Percentiles rank a stretch among this genome's conserved stretches.
Conservation (phyloP, 2,888 invertebrate genomes). For the Macaria liturata region DNA sequence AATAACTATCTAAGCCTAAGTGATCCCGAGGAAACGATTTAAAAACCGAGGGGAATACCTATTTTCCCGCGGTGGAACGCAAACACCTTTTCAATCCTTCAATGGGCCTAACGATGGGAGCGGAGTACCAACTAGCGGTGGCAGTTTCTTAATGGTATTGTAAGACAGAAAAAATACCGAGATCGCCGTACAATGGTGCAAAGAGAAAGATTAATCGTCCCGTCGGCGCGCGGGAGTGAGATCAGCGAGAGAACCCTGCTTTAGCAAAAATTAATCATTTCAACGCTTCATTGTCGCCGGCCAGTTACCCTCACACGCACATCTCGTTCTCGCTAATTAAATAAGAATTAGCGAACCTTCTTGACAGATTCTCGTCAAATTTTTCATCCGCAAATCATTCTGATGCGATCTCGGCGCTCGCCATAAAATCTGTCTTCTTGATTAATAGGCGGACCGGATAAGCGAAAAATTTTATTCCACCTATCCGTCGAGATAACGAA, state of each 20-base stretch:
- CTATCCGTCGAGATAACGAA: conserved; percentile 54
- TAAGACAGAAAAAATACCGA: conserved; percentile 79
- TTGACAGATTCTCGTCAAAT: conserved; percentile 72
- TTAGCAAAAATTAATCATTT: conserved; percentile 80
- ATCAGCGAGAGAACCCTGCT: conserved; percentile 46
- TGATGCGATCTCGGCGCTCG: conserved; percentile 48
- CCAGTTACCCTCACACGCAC: conserved; percentile 62
- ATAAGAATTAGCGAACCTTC: conserved; percentile 75
- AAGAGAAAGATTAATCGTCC: conserved; percentile 80
- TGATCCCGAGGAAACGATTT: conserved; percentile 70
- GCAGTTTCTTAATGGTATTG: conserved; percentile 81
- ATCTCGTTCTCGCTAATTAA: conserved; percentile 75
- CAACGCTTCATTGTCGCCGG: conserved; percentile 77
- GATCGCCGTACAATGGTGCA: conserved; percentile 75
- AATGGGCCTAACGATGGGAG: conserved; percentile 71
- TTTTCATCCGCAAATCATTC: conserved; percentile 56
- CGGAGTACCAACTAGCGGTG: conserved; percentile 77
- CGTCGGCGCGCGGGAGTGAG: conserved; percentile 54
- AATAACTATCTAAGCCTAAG: conserved; percentile 83
- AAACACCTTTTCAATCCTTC: conserved; percentile 83
- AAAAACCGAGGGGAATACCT: conserved; percentile 76
- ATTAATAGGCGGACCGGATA: conserved; percentile 61
- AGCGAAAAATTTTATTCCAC: conserved; percentile 54
- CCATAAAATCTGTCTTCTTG: conserved; percentile 62
- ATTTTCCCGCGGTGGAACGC: conserved; percentile 75